Evolutionary conservation across 2,113 vertebrate genomes (phyloP).

Genomic region (Tetrao urogallus): DNA sequence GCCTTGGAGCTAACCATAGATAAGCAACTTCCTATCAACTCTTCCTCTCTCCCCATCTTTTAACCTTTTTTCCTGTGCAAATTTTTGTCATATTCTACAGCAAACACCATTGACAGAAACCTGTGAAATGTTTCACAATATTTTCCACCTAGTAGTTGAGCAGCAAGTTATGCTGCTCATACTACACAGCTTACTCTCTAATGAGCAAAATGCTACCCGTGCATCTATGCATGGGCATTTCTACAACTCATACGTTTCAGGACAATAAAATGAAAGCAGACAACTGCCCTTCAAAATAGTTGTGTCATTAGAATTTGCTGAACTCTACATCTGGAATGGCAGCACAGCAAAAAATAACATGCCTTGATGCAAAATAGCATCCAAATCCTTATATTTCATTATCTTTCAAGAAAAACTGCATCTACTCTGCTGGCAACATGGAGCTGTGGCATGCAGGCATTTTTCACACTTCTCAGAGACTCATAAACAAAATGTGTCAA

Average conservation of each 20-base stretch:
- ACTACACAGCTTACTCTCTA: neutral
- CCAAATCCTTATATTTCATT: neutral
- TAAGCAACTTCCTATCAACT: constrained; percentile 30
- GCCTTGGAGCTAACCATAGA: constrained; percentile 16
- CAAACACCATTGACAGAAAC: neutral
- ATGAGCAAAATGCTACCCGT: neutral
- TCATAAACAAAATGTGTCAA: neutral
- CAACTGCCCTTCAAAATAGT: constrained; percentile 3
- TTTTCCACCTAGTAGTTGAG: neutral
- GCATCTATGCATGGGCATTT: fast-evolving
- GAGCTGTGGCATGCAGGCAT: neutral
- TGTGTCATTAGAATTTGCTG: neutral
- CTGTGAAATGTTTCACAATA: neutral
- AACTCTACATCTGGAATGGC: neutral
- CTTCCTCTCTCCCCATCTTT: neutral
- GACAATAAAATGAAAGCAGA: neutral
- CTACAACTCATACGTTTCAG: neutral
- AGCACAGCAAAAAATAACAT: neutral
- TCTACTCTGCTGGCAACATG: neutral
- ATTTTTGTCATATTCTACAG: constrained; percentile 20
- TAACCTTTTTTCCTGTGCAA: neutral
- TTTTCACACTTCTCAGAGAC: neutral
- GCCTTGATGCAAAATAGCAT: neutral
- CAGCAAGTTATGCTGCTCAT: fast-evolving
- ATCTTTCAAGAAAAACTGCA: neutral